phyloP scores from a whole-genome alignment of 2,888 invertebrate genomes.

The Nasonia oneida region DNA sequence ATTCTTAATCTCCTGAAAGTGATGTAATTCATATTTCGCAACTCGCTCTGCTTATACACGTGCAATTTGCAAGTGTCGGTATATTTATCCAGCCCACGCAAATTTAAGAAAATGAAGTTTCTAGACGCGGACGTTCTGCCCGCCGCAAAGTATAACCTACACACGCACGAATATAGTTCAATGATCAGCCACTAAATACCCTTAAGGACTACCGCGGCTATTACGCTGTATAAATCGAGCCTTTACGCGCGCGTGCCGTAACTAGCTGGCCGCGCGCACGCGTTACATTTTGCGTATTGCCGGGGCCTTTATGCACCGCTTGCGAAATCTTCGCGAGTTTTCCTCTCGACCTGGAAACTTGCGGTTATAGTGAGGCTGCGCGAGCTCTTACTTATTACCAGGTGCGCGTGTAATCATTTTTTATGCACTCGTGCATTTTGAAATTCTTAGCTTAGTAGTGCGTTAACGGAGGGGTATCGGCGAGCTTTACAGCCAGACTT shows the following conservation, averaged over 20 bases:
- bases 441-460: conserved; percentile 55
- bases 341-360: conserved; percentile 56
- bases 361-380: conserved; percentile 52
- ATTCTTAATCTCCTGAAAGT: background rate
- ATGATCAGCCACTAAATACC: conserved; percentile 46
- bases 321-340: conserved; percentile 60
- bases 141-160: background rate
- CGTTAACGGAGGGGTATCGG: conserved; percentile 36
- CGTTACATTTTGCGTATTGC: conserved; percentile 46
- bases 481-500: conserved; percentile 39
- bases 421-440: conserved; percentile 59
- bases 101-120: conserved; percentile 31
- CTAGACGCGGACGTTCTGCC: background rate
- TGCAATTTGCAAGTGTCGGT: background rate
- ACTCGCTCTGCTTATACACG: background rate
- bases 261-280: background rate
- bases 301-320: conserved; percentile 31
- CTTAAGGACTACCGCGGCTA: conserved; percentile 36
- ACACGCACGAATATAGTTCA: conserved; percentile 15
- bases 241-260: conserved; percentile 25
- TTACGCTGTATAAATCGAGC: conserved; percentile 1
- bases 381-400: conserved; percentile 56
- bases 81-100: conserved; percentile 5
- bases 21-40: background rate
- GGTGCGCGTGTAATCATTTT: conserved; percentile 58